Evolutionary conservation across 2,113 vertebrate genomes (phyloP).

Genomic region (Vanacampus margaritifer): DNA sequence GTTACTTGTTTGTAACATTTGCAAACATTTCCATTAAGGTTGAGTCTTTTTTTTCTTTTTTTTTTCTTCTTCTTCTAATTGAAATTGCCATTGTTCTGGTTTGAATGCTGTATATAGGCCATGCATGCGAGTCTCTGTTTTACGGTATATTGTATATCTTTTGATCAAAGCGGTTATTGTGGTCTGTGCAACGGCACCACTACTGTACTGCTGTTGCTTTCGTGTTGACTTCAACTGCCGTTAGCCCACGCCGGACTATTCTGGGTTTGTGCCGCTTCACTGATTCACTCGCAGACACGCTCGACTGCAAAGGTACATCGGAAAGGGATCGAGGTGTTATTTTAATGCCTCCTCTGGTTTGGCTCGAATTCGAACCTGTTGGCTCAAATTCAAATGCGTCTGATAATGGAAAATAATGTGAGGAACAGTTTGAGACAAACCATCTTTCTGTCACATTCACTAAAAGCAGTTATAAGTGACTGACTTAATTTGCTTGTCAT

Average conservation of each 20-base stretch:
- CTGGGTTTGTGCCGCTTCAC: constrained; percentile 51
- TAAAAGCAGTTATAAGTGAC: neutral
- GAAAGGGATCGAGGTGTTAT: constrained; percentile 42
- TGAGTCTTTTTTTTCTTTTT: neutral
- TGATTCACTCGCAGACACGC: constrained; percentile 62
- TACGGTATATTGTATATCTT: constrained; percentile 11
- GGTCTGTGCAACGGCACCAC: constrained; percentile 27
- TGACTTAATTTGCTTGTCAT: constrained; percentile 20
- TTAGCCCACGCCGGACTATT: constrained; percentile 64
- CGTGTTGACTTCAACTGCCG: constrained; percentile 56
- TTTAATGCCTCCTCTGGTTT: constrained; percentile 26
- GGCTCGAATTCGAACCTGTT: too few species aligned
- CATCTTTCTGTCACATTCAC: neutral
- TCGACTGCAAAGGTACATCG: constrained; percentile 51
- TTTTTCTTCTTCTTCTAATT: neutral
- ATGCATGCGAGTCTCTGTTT: constrained; percentile 16
- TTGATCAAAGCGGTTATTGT: constrained; percentile 27
- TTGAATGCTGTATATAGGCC: neutral
- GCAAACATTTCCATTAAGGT: constrained; percentile 12
- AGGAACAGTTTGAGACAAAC: neutral
- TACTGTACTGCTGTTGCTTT: constrained; percentile 51
- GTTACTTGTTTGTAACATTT: constrained; percentile 13
- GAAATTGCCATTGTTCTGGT: neutral
- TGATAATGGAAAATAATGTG: neutral
- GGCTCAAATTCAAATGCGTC: neutral